Base-by-base conservation (phyloP, 2,797 vertebrate species). In the Pteronotus mesoamericanus region DNA sequence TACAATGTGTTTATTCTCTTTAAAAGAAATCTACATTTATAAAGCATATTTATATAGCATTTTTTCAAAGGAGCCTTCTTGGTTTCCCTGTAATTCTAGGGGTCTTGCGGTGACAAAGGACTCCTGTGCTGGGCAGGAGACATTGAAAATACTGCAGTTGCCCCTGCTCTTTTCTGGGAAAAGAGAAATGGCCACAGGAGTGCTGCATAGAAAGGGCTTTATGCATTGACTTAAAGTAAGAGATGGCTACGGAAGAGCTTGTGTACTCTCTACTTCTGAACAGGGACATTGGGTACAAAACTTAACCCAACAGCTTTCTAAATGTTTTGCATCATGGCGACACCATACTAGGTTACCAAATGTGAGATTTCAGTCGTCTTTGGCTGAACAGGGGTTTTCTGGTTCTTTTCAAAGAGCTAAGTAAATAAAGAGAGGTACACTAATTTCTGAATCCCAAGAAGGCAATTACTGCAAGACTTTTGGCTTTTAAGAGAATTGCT, bases 151-250 rank as follows among this genome's bases (percentile, higher is more conserved):
- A 24, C 46, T 59, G 18, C 93, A 75, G 90, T 97, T 97, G 84
- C 92, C 91, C 88, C 96, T 90, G 57, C 86, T 95, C n/a, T n/a
- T n/a, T n/a, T n/a, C 89, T 85, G 74, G 96, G 92, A 95, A 85
- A 16, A 94, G 68, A 82, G 51, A 79, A 90, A 92, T 72, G 69
- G 32, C 29, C 8, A 32, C 6, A 66, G 10, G 32, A 44, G 22
- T 22, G 18, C 11, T 79, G 59, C 79, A 71, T 94, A 32, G 37
- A 68, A 97, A 82, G 44, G 22, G 74, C 55, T 97, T 82, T 84
- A 94, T 96, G 71, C 80, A 84, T 97, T 95, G 93, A 94, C 80
- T 94, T 94, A 90, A 71, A 97, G 95, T 96, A 96, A 97, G 88
- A 91, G 21, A 90, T 96, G 85, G 8, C 88, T 91, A 32, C 94